Evolutionary conservation across 2,113 vertebrate genomes (phyloP), one percentile per base, ranked within the genome.

Genomic region (Lycaon pictus): DNA sequence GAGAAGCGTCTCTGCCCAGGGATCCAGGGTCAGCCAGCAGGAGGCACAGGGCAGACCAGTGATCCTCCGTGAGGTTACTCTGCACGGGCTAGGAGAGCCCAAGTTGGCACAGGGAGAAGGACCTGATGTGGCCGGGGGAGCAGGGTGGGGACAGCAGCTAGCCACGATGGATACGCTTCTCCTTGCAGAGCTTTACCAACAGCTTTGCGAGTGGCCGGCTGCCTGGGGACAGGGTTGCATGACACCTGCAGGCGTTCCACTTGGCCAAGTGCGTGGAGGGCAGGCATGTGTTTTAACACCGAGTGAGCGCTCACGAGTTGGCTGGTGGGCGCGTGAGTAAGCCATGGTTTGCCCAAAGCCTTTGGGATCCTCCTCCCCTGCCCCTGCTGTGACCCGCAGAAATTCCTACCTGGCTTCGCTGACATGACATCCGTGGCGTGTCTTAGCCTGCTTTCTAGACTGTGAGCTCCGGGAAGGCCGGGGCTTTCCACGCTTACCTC

Each of bases 351-450:
- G 55, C 48, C 82, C 79, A 89, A 65, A 29, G 27, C 35, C 17
- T 43, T 10, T 79, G 37, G 17, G 32, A 79, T 11, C 20, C 15
- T 51, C 19, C 25, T 69, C 69, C 16, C 17, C 8, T 3, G 10
- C 23, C 43, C 48, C 43, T 7, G 12, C 55, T 51, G 55, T 5
- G 25, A 88, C 7, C 20, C 2, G 8, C 20, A 55, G 74, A 27
- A 22, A 53, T 79, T 82, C 86, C 91, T 8, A 3, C 20, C 48
- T 32, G 60, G 2, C 12, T 55, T 43, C n/a, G 11, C n/a, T 0
- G 2, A 29, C 63, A n/a, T 0, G 2, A 29, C 63, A n/a, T 23
- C 20, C 1, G 12, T 6, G 8, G 22, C 20, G 3, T 10, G 43
- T 32, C n/a, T 53, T 3, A 10, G 69, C 29, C 88, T 79, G 84